Percentiles rank a stretch among this genome's conserved stretches.
Conservation (phyloP, 1,140 invertebrate species). For the Drosophila nannoptera region DNA sequence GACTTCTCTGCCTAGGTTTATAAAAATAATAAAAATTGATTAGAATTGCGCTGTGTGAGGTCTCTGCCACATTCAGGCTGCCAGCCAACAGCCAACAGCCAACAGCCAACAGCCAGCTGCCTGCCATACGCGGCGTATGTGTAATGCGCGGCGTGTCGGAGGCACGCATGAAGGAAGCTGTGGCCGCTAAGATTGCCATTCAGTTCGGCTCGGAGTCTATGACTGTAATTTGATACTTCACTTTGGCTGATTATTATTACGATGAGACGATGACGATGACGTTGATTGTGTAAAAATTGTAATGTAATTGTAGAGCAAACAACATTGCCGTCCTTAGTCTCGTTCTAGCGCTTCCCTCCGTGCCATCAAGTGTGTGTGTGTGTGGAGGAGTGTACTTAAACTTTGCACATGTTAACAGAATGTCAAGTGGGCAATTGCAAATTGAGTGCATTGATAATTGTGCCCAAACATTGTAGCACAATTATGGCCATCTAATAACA, state of each 20-base stretch:
- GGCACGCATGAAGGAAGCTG: conserved; percentile 32
- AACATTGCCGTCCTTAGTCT: conserved; percentile 27
- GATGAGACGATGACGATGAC: conserved; percentile 57
- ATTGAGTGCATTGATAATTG: conserved; percentile 53
- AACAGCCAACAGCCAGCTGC: neutral
- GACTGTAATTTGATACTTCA: conserved; percentile 74
- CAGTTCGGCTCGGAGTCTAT: conserved; percentile 35
- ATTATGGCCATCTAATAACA: conserved; percentile 41
- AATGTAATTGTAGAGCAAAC: conserved; percentile 69
- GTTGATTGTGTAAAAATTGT: conserved; percentile 77
- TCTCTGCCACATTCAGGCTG: conserved; percentile 9
- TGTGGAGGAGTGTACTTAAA: conserved; percentile 46
- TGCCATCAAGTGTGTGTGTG: neutral
- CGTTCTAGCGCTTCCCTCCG: neutral
- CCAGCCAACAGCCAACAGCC: neutral
- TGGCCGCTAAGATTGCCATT: conserved; percentile 62
- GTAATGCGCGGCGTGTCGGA: conserved; percentile 19
- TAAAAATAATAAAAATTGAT: conserved; percentile 80
- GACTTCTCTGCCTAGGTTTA: conserved; percentile 58
- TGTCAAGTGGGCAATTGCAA: conserved; percentile 61
- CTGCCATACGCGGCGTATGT: conserved; percentile 46
- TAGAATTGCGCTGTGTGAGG: conserved; percentile 68
- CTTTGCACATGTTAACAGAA: conserved; percentile 49
- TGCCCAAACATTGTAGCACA: conserved; percentile 42
- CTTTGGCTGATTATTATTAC: conserved; percentile 73